Percentiles rank a stretch among this genome's conserved stretches.
Evolutionary conservation across 2,888 invertebrate species (phyloP).

Genomic region (Mythimna albipuncta): DNA sequence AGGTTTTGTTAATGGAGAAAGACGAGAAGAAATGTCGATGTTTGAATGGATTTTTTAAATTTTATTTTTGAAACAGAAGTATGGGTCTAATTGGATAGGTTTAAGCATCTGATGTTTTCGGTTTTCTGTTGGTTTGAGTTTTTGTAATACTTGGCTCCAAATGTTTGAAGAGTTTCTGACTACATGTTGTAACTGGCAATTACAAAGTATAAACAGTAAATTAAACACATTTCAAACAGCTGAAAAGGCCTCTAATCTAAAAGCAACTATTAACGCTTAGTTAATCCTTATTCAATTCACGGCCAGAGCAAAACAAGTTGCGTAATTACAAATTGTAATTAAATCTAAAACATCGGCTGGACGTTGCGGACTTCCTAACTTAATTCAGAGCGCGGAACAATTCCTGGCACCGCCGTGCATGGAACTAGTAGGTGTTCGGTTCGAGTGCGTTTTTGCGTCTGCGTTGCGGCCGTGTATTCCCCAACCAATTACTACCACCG

Average conservation of each 20-base stretch:
- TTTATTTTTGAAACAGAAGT: constrained; percentile 26
- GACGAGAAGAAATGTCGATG: constrained; percentile 17
- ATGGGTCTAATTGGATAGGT: constrained; percentile 5
- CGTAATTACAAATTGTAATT: constrained; percentile 55
- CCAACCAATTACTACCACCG: constrained; percentile 74
- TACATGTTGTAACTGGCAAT: not conserved
- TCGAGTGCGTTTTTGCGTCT: constrained; percentile 72
- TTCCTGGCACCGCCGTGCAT: constrained; percentile 51
- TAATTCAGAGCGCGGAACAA: constrained; percentile 50
- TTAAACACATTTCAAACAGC: constrained; percentile 7
- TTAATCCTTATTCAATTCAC: constrained; percentile 36
- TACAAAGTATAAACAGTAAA: not conserved
- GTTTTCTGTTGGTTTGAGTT: not conserved
- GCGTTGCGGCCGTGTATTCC: constrained; percentile 65
- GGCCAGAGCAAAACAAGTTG: constrained; percentile 36
- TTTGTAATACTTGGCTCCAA: not conserved
- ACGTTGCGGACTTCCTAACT: constrained; percentile 50
- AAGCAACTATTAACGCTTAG: constrained; percentile 26
- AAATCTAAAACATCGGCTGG: constrained; percentile 49
- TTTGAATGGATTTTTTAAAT: constrained; percentile 22
- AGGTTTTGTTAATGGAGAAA: constrained; percentile 61
- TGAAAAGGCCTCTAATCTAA: constrained; percentile 6
- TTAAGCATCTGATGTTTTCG: not conserved
- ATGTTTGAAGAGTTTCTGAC: not conserved
- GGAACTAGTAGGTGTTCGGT: constrained; percentile 29